Percentiles rank a stretch among this genome's conserved stretches.
These are phyloP conservation scores for Lasioglossum zephyrum DNA, from an alignment of 2,888 invertebrate genomes.

Conservation along the genomic window DNA sequence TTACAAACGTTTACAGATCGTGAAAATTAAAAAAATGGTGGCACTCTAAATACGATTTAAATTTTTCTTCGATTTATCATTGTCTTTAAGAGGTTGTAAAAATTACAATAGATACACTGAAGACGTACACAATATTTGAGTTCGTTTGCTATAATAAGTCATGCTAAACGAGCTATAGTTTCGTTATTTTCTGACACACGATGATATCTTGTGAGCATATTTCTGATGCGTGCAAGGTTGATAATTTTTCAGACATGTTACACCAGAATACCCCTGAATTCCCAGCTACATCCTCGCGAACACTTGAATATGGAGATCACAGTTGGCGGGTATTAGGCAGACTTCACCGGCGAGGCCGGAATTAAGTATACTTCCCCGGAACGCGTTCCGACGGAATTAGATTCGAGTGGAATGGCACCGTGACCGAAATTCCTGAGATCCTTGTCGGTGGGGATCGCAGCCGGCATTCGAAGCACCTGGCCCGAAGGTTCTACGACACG, in stretches of 20 bases:
- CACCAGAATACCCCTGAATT: background rate
- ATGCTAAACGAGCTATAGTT: too few species aligned
- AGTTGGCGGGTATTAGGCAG: background rate
- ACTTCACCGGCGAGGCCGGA: background rate
- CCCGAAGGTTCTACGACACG: background rate
- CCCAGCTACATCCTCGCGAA: background rate
- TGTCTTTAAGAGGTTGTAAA: too few species aligned
- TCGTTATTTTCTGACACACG: background rate
- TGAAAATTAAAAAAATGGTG: too few species aligned
- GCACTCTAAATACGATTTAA: too few species aligned
- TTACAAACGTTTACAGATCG: too few species aligned
- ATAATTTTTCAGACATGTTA: background rate
- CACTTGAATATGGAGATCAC: constrained; percentile 20
- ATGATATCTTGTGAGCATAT: background rate
- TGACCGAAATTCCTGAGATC: constrained; percentile 17
- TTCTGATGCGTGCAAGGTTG: background rate
- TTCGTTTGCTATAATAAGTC: too few species aligned
- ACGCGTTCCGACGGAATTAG: constrained; percentile 18
- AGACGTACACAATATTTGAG: too few species aligned
- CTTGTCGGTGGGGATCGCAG: background rate
- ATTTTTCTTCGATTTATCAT: too few species aligned
- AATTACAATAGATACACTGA: too few species aligned
- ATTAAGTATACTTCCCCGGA: constrained; percentile 26
- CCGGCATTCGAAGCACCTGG: background rate
- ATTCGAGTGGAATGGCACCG: constrained; percentile 11